Evolutionary conservation across 2,888 invertebrate species (phyloP), one percentile per base, ranked within the genome.

Genomic region (Orthosia gracilis): DNA sequence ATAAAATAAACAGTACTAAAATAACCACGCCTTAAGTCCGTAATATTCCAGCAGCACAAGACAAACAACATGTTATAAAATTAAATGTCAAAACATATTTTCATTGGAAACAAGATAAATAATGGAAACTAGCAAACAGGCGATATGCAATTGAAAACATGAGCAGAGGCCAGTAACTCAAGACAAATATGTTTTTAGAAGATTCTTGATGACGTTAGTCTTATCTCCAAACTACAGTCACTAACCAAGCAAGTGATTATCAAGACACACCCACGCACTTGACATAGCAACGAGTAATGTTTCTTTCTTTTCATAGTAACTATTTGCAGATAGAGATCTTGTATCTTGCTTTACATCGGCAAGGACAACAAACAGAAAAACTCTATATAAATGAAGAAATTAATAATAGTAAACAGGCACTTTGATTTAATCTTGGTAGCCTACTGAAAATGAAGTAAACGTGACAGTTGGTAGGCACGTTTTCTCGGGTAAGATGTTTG

Each of bases 151-250:
- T 92, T 92, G 92, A 94, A 94, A 95, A 95, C 95, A 96, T 90
- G 90, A 87, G 78, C 91, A 88, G 91, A 91, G 92, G 90, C 91
- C 91, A 89, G 87, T 88, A 90, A 91, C 88, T 91, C 83, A 89
- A 92, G 93, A 94, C 94, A 94, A 94, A 94, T 94, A 94, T 96
- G 96, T 96, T 96, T 95, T 93, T 92, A 92, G 91, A 92, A 89
- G 89, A 88, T 82, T 88, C 78, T 31, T 76, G 50, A 86, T 93
- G 93, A 95, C 95, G 95, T 93, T 91, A 89, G 88, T 78, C 74
- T 82, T 91, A 92, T 94, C 94, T 85, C 86, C 83, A 85, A 90
- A 85, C 85, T 87, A 83, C 89, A 91, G 91, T 91, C 91, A 91
- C 91, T 91, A 86, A 84, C 76, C 84, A 84, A 82, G 76, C 83